These are phyloP conservation scores for Scolopax rusticola DNA, from an alignment of 2,797 vertebrate genomes.

Conservation along the genomic window DNA sequence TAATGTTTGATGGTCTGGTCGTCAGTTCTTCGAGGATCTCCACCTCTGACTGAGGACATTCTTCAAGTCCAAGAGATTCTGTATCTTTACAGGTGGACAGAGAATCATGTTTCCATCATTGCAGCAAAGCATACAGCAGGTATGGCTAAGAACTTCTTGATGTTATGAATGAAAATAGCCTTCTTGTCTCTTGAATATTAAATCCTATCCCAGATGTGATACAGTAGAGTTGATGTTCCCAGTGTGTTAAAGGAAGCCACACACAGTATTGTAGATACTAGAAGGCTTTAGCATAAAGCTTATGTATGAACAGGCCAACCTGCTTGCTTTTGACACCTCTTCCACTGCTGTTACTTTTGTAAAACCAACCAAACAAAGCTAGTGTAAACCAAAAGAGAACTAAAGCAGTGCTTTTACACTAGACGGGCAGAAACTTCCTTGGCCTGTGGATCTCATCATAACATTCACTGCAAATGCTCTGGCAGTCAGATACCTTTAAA, in stretches of 20 bases:
- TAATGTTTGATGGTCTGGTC: background rate
- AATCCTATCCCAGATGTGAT: background rate
- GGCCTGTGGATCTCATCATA: background rate
- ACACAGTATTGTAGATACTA: background rate
- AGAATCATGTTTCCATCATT: background rate
- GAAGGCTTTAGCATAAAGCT: background rate
- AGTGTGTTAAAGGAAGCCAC: background rate
- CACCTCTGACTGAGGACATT: background rate
- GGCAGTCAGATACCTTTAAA: background rate
- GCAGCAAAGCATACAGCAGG: background rate
- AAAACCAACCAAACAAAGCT: background rate
- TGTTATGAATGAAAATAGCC: background rate
- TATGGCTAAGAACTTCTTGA: background rate
- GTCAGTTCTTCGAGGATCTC: background rate
- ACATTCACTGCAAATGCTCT: background rate
- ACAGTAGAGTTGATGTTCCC: background rate
- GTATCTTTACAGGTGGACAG: background rate
- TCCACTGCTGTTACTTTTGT: background rate
- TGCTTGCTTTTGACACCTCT: background rate
- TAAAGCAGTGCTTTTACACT: background rate
- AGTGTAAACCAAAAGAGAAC: background rate
- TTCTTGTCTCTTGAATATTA: background rate
- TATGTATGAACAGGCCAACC: background rate
- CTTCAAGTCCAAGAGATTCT: background rate
- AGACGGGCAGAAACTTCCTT: background rate